Base-by-base conservation (phyloP, 2,113 vertebrate species). In the Saccopteryx bilineata region DNA sequence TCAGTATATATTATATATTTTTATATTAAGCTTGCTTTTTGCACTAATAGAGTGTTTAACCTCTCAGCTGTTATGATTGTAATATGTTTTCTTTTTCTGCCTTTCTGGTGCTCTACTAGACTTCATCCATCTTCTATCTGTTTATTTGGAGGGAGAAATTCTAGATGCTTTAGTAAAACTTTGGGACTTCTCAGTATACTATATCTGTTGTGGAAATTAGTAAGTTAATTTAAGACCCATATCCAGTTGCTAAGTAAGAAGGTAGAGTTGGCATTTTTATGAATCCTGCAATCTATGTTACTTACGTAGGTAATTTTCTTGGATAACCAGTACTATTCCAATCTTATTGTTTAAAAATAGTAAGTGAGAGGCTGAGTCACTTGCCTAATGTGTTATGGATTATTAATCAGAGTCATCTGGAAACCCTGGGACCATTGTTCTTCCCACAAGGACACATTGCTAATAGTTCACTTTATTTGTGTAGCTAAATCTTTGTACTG, bases 381-480 rank as follows among this genome's bases (percentile, higher is more conserved):
- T 94, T 94, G 66, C 26, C 17, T 31, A 48, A 60, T 54, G 14
- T 92, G 8, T 80, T 72, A 33, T 39, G 26, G 78, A 56, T 94
- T 92, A 58, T 61, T 66, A 90, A 74, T 91, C 21, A 84, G 21
- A 89, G 54, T 87, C 33, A 74, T 75, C 31, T 74, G 75, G 80
- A 75, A 94, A 84, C 23, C 50, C 92, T 79, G 75, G 71, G 24
- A 80, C 33, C 39, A 24, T 31, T 66, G 13, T 19, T 75, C 5
- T 94, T 75, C 60, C 48, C 28, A 69, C 21, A 85, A 90, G 76
- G 72, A 28, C 58, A 92, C 14, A 65, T 17, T 84, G 76, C 52
- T 83, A 68, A 74, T 78, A 89, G 90, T 94, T 96, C 33, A 75
- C 26, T 93, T 95, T 90, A 92, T 60, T 89, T 85, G 39, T 88